Percentiles rank a stretch among this genome's conserved stretches.
Evolutionary conservation across 2,113 vertebrate genomes (phyloP).

Genomic region (Marmota flaviventris): DNA sequence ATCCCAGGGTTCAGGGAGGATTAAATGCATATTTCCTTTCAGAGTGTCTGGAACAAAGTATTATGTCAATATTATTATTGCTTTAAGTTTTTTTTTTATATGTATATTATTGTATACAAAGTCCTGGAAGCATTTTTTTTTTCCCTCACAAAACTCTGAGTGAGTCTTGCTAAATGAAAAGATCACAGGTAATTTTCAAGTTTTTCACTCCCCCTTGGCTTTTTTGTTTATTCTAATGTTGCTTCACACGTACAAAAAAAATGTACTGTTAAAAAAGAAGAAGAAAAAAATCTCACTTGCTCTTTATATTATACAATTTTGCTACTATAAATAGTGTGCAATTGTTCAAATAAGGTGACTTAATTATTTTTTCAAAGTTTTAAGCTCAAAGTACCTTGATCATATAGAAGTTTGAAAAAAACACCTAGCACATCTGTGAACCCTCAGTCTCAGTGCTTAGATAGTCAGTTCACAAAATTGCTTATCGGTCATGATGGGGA

Average conservation of each 20-base stretch:
- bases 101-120: slow-evolving; percentile 20
- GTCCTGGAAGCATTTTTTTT: neutral
- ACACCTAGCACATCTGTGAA: slow-evolving; percentile 44
- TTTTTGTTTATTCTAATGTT: slow-evolving; percentile 70
- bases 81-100: slow-evolving; percentile 50
- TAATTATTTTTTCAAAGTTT: slow-evolving; percentile 10
- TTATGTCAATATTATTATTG: neutral
- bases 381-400: slow-evolving; percentile 43
- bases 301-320: neutral
- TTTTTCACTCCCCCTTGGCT: neutral
- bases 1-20: neutral
- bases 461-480: neutral
- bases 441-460: neutral
- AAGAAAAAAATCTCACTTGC: neutral
- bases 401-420: slow-evolving; percentile 36
- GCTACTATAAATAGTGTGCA: slow-evolving; percentile 20
- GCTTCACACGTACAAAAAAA: slow-evolving; percentile 59
- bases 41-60: neutral
- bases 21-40: neutral
- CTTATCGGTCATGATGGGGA: neutral
- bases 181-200: slow-evolving; percentile 36
- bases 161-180: slow-evolving; percentile 62
- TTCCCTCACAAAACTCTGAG: slow-evolving; percentile 13
- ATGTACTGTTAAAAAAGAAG: slow-evolving; percentile 6
- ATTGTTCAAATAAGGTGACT: slow-evolving; percentile 16